These are phyloP conservation scores for Melanargia galathea DNA, from an alignment of 2,888 invertebrate species.

Conservation along the genomic window DNA sequence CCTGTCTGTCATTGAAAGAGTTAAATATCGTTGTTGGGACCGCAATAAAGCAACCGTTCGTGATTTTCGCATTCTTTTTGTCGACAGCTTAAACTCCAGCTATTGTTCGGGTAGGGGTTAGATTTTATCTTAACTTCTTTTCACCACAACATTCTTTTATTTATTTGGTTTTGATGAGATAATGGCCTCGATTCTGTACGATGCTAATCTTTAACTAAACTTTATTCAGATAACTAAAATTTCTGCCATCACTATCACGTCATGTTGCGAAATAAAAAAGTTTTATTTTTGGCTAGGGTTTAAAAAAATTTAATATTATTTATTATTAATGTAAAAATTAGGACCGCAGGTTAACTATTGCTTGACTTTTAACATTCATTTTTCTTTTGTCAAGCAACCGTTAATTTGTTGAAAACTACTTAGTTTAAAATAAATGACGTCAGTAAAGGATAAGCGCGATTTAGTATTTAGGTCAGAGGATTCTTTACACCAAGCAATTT, in stretches of 20 bases:
- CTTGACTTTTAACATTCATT: no score
- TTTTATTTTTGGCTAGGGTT: no score
- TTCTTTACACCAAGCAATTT: no score
- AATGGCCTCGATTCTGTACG: not conserved
- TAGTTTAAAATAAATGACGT: no score
- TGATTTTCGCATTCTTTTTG: constrained; percentile 19
- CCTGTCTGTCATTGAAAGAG: not conserved
- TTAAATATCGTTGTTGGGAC: not conserved
- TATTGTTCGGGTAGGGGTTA: constrained; percentile 18
- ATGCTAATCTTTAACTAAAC: not conserved
- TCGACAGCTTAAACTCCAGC: constrained; percentile 18
- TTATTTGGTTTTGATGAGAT: constrained; percentile 10
- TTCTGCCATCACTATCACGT: not conserved
- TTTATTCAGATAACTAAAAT: not conserved
- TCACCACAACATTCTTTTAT: constrained; percentile 14
- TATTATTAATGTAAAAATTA: no score
- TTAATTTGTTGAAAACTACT: no score
- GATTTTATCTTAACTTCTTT: constrained; percentile 19
- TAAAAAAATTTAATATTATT: no score
- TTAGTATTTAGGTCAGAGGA: no score
- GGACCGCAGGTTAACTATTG: no score
- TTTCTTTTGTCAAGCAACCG: no score
- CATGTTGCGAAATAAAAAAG: not conserved
- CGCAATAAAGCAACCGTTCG: constrained; percentile 24
- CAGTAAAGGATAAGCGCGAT: no score